A percentile compares a stretch with the other conserved stretches of the same genome.
phyloP scores from a whole-genome alignment of 1,140 invertebrate species.

The Meteorus sp. region DNA sequence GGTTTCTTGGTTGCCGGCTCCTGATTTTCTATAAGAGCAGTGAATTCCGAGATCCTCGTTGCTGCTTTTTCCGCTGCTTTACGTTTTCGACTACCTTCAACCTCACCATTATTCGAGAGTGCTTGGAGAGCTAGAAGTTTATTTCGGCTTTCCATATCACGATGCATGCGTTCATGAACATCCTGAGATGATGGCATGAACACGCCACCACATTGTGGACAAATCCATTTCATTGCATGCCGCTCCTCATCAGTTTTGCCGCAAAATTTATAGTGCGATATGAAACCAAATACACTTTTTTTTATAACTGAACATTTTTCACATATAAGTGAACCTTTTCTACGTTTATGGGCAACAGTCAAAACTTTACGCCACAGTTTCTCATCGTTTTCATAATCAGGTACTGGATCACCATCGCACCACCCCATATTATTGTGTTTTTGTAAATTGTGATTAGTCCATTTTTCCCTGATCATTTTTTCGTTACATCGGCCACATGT shows the following conservation, averaged over 20 bases:
- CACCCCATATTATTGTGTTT: conserved; percentile 59
- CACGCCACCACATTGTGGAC: conserved; percentile 60
- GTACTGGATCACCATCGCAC: conserved; percentile 47
- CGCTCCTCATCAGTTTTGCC: conserved; percentile 63
- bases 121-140: background rate
- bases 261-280: conserved; percentile 67
- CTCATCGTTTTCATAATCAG: conserved; percentile 49
- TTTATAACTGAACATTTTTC: conserved; percentile 61
- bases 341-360: conserved; percentile 39
- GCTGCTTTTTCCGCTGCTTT: conserved; percentile 60
- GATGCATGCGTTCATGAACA: conserved; percentile 56
- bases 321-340: conserved; percentile 59
- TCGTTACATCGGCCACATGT: conserved; percentile 44
- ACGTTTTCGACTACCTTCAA: conserved; percentile 45
- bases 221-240: conserved; percentile 56
- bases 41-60: conserved; percentile 47
- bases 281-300: conserved; percentile 64
- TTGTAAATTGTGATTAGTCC: conserved; percentile 55
- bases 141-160: conserved; percentile 29
- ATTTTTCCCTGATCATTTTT: conserved; percentile 42
- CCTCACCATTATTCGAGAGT: background rate
- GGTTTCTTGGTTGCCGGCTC: conserved; percentile 25
- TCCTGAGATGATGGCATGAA: conserved; percentile 64
- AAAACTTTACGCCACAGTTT: conserved; percentile 44
- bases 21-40: conserved; percentile 34